Evolutionary conservation across 1,140 invertebrate species (phyloP).

Genomic region (Orussus abietinus): DNA sequence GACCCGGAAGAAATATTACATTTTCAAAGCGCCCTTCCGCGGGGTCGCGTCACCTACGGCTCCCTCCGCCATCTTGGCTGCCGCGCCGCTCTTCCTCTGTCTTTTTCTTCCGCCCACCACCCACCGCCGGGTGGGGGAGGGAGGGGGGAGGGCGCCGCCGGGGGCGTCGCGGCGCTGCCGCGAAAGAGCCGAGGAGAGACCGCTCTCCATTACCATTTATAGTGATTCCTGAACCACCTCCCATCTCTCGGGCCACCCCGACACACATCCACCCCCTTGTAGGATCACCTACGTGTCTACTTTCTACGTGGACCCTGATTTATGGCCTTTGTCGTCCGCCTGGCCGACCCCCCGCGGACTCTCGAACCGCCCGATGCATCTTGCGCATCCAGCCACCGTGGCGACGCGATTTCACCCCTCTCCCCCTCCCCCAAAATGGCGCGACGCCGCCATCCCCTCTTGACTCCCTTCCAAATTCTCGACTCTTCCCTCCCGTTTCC

Average conservation of each 20-base stretch:
- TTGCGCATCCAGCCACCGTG: constrained; percentile 1
- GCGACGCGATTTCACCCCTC: too few relatives aligned
- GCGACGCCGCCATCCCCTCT: background rate
- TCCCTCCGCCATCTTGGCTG: constrained; percentile 13
- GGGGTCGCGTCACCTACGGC: constrained; percentile 12
- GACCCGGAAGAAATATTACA: constrained; percentile 43
- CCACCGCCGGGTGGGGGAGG: constrained; percentile 9
- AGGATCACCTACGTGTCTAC: constrained; percentile 21
- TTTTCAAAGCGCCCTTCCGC: constrained; percentile 32
- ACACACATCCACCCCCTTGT: constrained; percentile 26
- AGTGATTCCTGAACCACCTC: constrained; percentile 45
- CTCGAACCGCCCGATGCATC: constrained; percentile 21
- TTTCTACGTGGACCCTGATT: constrained; percentile 23
- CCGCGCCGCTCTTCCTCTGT: constrained; percentile 6
- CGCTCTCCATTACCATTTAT: constrained; percentile 50
- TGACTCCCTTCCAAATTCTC: background rate
- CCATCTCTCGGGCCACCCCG: constrained; percentile 19
- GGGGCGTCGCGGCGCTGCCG: background rate
- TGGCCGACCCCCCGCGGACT: too few relatives aligned
- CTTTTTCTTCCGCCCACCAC: constrained; percentile 12
- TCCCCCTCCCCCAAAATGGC: too few relatives aligned
- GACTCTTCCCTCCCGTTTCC: constrained; percentile 8
- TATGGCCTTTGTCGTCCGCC: constrained; percentile 33
- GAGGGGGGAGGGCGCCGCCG: constrained; percentile 24
- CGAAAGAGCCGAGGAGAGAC: constrained; percentile 1